These are phyloP conservation scores for Callocephalon fimbriatum DNA, from an alignment of 2,113 vertebrate genomes.

Conservation along the genomic window DNA sequence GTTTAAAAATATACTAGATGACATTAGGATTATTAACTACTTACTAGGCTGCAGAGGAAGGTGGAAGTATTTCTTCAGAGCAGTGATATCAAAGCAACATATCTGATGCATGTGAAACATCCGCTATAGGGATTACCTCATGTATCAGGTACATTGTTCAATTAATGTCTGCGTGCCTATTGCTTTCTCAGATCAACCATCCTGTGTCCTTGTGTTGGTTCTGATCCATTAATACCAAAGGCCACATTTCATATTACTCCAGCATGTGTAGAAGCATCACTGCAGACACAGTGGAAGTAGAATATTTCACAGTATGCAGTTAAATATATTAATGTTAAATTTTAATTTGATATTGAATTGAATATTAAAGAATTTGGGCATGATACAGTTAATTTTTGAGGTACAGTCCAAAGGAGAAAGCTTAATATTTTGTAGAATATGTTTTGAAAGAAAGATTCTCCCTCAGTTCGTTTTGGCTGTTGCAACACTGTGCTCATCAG, in stretches of 20 bases:
- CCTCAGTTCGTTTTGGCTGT: not conserved
- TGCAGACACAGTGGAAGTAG: not conserved
- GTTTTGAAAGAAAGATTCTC: constrained; percentile 12
- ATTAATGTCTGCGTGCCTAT: not conserved
- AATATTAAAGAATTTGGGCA: not conserved
- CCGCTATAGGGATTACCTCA: not conserved
- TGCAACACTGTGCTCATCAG: constrained; percentile 37
- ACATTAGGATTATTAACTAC: constrained; percentile 4
- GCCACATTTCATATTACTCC: not conserved
- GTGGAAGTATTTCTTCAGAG: not conserved
- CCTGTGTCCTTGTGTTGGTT: not conserved
- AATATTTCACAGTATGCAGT: not conserved
- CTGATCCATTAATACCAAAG: constrained; percentile 9
- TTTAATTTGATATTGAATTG: not conserved
- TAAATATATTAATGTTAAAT: not conserved
- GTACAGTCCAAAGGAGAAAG: not conserved
- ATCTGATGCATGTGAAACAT: not conserved
- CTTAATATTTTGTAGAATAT: not conserved
- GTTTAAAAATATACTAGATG: not conserved
- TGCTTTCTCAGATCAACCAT: not conserved
- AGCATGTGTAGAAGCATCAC: not conserved
- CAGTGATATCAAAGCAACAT: not conserved
- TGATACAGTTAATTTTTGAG: constrained; percentile 3
- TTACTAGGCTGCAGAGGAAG: not conserved
- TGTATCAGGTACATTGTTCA: not conserved